Evolutionary conservation across 2,888 invertebrate genomes (phyloP), one percentile per base, ranked within the genome.

Genomic region (Diploptera punctata): DNA sequence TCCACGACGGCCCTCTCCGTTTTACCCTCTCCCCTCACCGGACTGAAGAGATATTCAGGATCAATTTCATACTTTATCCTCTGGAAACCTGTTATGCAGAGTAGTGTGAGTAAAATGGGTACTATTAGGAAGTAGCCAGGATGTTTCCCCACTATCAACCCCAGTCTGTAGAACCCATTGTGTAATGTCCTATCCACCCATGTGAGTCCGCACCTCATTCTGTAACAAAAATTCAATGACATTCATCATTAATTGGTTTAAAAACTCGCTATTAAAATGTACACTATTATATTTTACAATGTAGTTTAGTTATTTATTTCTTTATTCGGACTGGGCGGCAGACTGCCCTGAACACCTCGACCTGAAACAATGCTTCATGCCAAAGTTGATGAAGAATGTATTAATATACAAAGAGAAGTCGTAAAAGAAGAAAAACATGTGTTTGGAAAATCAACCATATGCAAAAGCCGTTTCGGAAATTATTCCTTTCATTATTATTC

Each of bases 21-120:
- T 83, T 94, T 94, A 16, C 94, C 95, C 77, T 92, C 92, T 0
- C 96, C 96, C 79, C 93, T 91, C 76, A 94, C 87, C 0, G 97
- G 97, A 44, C 95, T 94, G 85, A 96, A 97, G 19, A 97, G 87
- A 83, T 96, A 97, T 82, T 96, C 96, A 0, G 96, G 96, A 83
- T 96, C 96, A 84, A 95, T 95, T 85, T 95, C 94, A 84, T 95
- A 95, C 81, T 91, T 86, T 73, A 96, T 88, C 81, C 89, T 87
- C 84, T 96, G 96, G 83, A 93, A 94, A 68, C 96, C 96, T 26
- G 96, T 96, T 82, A 93, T 89, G 83, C 94, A 93, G 68, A 96
- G 87, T 71, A 92, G 83, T 0, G 94, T 90, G 70, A 96, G 84
- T 65, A 96, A 87, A 44, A 95, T 83, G n/a, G 96, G 96, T 71